phyloP scores from a whole-genome alignment of 30 jellyfish, hydroid and myxozoan genomes.

The Aurelia sp. region DNA sequence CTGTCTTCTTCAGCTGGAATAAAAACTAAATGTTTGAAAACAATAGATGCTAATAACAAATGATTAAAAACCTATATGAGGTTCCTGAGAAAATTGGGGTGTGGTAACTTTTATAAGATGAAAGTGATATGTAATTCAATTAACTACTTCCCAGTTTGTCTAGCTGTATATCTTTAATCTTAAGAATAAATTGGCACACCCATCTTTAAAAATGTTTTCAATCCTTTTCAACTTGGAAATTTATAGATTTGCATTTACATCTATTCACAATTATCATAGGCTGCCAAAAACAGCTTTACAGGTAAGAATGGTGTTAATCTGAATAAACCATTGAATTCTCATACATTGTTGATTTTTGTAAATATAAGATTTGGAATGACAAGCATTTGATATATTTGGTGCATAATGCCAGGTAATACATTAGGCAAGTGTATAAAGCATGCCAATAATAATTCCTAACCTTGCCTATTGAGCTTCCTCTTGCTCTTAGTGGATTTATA shows the following conservation, averaged over 20 bases:
- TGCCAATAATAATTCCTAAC: background rate
- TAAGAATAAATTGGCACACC: no score
- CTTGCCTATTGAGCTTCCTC: constrained; percentile 26
- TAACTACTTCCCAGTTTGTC: no score
- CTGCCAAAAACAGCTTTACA: no score
- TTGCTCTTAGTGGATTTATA: constrained; percentile 80
- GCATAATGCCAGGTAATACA: background rate
- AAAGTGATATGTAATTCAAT: no score
- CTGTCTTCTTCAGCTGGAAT: constrained; percentile 21
- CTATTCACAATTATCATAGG: no score
- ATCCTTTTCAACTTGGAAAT: no score
- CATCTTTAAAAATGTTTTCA: no score
- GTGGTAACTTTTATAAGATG: background rate
- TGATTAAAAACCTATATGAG: no score
- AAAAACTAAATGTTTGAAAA: background rate
- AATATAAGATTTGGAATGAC: no score
- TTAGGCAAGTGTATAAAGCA: background rate
- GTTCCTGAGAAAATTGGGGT: background rate
- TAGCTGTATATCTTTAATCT: no score
- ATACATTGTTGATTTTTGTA: background rate
- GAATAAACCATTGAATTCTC: background rate
- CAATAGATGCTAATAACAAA: background rate
- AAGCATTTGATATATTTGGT: background rate
- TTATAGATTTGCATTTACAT: no score
- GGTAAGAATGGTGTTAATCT: no score